Evolutionary conservation across 2,888 invertebrate species (phyloP).

Genomic region (Pinctada fucata): DNA sequence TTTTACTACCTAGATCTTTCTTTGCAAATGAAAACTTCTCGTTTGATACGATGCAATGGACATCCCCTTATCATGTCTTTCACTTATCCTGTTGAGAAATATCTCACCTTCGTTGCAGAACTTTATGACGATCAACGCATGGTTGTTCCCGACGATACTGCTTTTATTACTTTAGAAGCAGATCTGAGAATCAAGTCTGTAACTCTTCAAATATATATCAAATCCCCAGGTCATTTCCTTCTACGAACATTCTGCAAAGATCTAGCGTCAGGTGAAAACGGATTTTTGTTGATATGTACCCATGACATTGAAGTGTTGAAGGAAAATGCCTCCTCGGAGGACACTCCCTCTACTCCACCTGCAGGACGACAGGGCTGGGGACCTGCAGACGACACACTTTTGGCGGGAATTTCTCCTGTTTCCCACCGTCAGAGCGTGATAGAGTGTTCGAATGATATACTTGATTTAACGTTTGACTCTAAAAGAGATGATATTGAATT

Average conservation of each 20-base stretch:
- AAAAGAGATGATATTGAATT: slow-evolving; percentile 21
- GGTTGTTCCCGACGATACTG: neutral
- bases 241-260: slow-evolving; percentile 15
- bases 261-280: neutral
- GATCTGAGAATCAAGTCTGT: slow-evolving; percentile 10
- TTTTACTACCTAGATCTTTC: slow-evolving; percentile 22
- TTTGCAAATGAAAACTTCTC: slow-evolving; percentile 5
- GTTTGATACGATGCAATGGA: slow-evolving; percentile 14
- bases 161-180: slow-evolving; percentile 19
- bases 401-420: slow-evolving; percentile 24
- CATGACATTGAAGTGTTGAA: slow-evolving; percentile 4
- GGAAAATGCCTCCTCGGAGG: neutral
- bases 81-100: slow-evolving; percentile 16
- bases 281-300: slow-evolving; percentile 14
- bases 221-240: neutral
- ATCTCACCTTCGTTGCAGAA: slow-evolving; percentile 19
- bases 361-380: slow-evolving; percentile 36
- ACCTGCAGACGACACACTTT: slow-evolving; percentile 33
- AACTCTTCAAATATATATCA: slow-evolving; percentile 11
- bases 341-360: neutral
- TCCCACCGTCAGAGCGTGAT: slow-evolving; percentile 26
- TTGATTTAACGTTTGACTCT: slow-evolving; percentile 27
- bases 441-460: slow-evolving; percentile 10
- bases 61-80: slow-evolving; percentile 10
- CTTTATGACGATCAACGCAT: neutral